Conservation (phyloP, 53 echinoderm and acorn worm genomes). For the Astropecten irregularis region DNA sequence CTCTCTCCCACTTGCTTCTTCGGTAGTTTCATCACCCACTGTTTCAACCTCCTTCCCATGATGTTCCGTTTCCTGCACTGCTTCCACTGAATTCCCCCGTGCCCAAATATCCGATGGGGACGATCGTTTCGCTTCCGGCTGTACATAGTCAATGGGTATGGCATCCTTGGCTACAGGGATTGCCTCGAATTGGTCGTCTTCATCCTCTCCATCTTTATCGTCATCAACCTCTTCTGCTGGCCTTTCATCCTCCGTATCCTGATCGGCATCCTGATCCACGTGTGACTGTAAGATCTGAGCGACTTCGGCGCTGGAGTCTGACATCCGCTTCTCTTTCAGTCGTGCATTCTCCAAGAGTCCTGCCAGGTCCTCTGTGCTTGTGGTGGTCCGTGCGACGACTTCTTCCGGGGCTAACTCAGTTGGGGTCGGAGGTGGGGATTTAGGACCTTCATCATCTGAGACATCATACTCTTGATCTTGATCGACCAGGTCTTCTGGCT, state of each 20-base stretch:
- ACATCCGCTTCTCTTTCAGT: constrained; percentile 82
- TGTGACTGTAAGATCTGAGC: constrained; percentile 78
- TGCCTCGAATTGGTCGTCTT: background rate
- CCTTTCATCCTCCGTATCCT: constrained; percentile 37
- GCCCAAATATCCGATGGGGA: no score
- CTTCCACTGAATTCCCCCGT: background rate
- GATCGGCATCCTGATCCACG: constrained; percentile 31
- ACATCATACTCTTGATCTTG: constrained; percentile 33
- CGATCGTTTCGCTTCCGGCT: no score
- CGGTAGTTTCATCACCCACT: background rate
- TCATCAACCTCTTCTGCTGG: background rate
- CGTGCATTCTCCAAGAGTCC: constrained; percentile 78
- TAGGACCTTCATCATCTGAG: constrained; percentile 66
- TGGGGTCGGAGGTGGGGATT: constrained; percentile 89
- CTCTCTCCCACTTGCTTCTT: constrained; percentile 12
- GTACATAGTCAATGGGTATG: background rate
- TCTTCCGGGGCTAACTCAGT: constrained; percentile 63
- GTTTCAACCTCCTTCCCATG: background rate
- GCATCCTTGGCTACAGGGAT: constrained; percentile 6
- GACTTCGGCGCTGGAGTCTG: constrained; percentile 95
- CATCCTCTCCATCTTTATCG: background rate
- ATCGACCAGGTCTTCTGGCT: background rate
- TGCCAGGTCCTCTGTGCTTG: constrained; percentile 65
- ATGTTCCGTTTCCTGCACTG: constrained; percentile 6
- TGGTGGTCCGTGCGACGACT: constrained; percentile 34